Evolutionary conservation across 1,140 invertebrate genomes (phyloP).

Genomic region (Brachionus angularis): DNA sequence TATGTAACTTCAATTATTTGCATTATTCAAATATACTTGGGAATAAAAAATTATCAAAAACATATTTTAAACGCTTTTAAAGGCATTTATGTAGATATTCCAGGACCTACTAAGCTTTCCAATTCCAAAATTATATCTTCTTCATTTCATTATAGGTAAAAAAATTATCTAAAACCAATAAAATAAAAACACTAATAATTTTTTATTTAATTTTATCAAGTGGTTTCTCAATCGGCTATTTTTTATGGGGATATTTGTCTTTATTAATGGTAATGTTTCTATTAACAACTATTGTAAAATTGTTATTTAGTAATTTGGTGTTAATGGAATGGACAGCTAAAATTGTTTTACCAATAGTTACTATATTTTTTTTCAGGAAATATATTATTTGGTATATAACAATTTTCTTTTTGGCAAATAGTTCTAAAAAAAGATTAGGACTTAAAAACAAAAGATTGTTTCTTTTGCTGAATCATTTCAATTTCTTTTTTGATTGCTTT

Average conservation of each 20-base stretch:
- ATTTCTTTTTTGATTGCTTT: slow-evolving; percentile 44
- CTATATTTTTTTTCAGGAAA: slow-evolving; percentile 2
- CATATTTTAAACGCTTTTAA: slow-evolving; percentile 10
- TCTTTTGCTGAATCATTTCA: slow-evolving; percentile 27
- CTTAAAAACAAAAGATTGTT: slow-evolving; percentile 10
- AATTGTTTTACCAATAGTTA: background rate
- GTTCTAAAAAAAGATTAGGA: background rate
- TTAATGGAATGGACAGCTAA: background rate
- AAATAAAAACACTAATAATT: background rate
- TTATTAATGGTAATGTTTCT: background rate
- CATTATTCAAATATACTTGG: background rate
- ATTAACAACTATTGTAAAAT: background rate
- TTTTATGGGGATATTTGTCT: slow-evolving; percentile 33
- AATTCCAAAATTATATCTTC: background rate
- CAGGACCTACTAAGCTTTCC: background rate
- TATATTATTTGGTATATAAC: background rate
- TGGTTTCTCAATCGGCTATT: slow-evolving; percentile 19
- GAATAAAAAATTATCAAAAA: slow-evolving; percentile 16
- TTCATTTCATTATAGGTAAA: slow-evolving; percentile 2
- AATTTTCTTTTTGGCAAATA: background rate
- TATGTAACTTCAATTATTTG: background rate
- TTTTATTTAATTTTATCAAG: background rate
- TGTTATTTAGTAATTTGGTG: background rate
- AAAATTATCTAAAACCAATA: too few species aligned
- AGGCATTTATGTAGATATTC: background rate